phyloP scores from a whole-genome alignment of 2,113 vertebrate genomes.

The Arvicanthis niloticus region DNA sequence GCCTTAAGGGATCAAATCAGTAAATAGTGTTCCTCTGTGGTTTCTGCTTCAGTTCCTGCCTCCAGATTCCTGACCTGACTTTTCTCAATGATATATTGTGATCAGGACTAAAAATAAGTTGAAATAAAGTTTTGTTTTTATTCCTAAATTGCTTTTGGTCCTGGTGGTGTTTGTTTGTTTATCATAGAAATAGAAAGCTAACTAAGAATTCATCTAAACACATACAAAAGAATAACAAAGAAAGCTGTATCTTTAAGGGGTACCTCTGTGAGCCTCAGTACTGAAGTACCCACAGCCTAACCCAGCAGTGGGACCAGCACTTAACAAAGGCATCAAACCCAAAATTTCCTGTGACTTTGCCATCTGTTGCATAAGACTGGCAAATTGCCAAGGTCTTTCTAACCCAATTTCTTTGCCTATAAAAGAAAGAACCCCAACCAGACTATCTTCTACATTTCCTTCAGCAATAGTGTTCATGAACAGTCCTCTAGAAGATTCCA shows the following conservation, averaged over 20 bases:
- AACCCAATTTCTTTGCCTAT: not conserved
- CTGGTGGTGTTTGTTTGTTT: too few relatives aligned
- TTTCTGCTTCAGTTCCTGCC: not conserved
- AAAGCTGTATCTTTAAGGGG: not conserved
- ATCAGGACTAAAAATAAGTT: not conserved
- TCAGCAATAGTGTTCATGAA: not conserved
- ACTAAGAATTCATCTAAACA: constrained; percentile 19
- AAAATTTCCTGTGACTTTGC: not conserved
- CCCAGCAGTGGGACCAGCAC: not conserved
- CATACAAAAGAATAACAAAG: not conserved
- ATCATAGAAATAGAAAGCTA: not conserved
- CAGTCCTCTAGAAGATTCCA: constrained; percentile 14
- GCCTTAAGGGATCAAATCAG: not conserved
- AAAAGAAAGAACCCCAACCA: constrained; percentile 23
- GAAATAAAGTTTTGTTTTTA: not conserved
- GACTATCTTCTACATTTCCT: constrained; percentile 23
- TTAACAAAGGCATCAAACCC: not conserved
- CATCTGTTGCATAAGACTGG: constrained; percentile 26
- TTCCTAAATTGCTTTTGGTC: not conserved
- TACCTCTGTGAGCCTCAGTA: not conserved
- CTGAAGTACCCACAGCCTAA: not conserved
- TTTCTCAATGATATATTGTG: not conserved
- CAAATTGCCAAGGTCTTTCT: constrained; percentile 50
- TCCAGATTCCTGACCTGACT: not conserved
- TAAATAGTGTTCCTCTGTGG: not conserved